Base-by-base conservation (phyloP, 1,140 invertebrate genomes). In the Paraescarpia echinospica region DNA sequence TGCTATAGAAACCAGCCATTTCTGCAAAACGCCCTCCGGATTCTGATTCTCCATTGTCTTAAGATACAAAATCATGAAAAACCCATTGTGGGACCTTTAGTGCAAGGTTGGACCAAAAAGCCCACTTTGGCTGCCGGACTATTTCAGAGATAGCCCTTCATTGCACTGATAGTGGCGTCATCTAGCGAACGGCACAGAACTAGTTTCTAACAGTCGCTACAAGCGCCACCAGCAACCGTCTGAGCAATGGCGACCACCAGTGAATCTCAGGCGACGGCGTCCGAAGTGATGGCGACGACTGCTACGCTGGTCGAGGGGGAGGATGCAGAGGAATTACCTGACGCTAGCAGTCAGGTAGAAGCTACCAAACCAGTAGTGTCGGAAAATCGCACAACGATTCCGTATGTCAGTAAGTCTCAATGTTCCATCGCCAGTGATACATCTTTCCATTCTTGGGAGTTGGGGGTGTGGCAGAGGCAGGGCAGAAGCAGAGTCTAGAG, bases 161-260 rank as follows among this genome's bases (percentile, higher is more conserved):
- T 6, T 6, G 4, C 12, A 41, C 4, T 12, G 41, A 41, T 41
- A 41, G 41, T 77, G 59, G 59, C 59, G 59, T 22, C 59, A 18
- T 27, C 59, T 77, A 31, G 59, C 59, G 59, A 77, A 31, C 59
- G 59, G 27, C 59, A 77, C 18, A 77, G 59, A 77, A 77, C 59
- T 77, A 77, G 9, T 77, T 77, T 6, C 12, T 1, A 77, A 77
- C 2, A 77, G 9, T 77, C 59, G 59, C 59, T 77, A 77, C 59
- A 77, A 77, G 22, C 59, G 59, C 59, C 27, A 77, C 59, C 59
- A 77, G 18, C 59, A 77, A 77, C 59, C 59, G 59, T 77, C 59
- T 77, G 59, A 77, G 59, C 59, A 77, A 77, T 77, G 59, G 59
- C 59, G 59, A 77, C 59, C 59, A 77, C 59, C 59, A 77, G 59